Conservation (phyloP, 2,888 invertebrate genomes). For the Drosophila rubida region DNA sequence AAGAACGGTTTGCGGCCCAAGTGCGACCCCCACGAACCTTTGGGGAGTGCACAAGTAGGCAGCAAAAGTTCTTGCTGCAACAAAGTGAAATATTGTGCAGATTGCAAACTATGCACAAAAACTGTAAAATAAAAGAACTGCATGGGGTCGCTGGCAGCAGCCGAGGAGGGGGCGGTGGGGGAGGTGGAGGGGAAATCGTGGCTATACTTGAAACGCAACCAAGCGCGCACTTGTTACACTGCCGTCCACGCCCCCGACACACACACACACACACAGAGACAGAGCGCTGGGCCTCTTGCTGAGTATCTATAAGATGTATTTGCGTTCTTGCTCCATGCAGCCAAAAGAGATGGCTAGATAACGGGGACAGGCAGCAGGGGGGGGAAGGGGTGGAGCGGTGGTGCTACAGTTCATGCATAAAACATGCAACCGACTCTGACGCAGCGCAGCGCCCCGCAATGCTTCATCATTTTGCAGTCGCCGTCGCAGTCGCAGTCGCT, state of each 20-base stretch:
- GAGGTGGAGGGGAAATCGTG: not conserved
- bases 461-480: slow-evolving; percentile 49
- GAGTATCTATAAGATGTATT: slow-evolving; percentile 61
- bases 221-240: slow-evolving; percentile 66
- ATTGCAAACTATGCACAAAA: slow-evolving; percentile 49
- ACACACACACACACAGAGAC: too few relatives aligned
- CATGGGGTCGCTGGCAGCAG: slow-evolving; percentile 33
- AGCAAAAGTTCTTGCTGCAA: slow-evolving; percentile 48
- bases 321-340: slow-evolving; percentile 33
- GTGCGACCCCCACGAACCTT: too few relatives aligned
- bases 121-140: slow-evolving; percentile 27
- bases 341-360: slow-evolving; percentile 1
- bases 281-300: slow-evolving; percentile 9
- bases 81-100: slow-evolving; percentile 54
- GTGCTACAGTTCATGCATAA: slow-evolving; percentile 62
- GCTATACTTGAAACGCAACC: slow-evolving; percentile 49
- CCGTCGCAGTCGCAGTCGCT: slow-evolving; percentile 14
- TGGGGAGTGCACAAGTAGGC: too few relatives aligned
- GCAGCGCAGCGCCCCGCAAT: slow-evolving; percentile 59
- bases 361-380: not conserved
- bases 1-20: too few relatives aligned
- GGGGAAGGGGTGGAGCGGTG: not conserved
- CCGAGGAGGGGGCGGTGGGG: not conserved
- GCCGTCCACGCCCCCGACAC: slow-evolving; percentile 23
- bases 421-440: slow-evolving; percentile 66